phyloP scores from a whole-genome alignment of 2,113 vertebrate species.

The Callipepla squamata region DNA sequence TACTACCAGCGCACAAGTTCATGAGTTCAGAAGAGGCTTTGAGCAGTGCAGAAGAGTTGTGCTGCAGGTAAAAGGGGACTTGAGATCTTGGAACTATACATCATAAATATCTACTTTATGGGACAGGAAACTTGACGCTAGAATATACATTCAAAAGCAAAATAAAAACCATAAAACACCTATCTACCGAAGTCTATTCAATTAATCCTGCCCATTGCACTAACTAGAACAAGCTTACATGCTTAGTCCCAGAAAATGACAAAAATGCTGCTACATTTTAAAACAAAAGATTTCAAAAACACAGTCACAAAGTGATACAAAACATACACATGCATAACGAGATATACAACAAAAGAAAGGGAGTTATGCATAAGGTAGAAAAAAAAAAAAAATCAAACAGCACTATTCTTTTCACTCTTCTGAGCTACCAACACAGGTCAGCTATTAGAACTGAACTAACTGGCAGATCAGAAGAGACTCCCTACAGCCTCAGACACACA shows the following conservation, averaged over 20 bases:
- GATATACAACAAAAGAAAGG: background rate
- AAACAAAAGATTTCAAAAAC: background rate
- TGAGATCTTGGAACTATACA: no score
- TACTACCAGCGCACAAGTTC: background rate
- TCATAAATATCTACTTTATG: background rate
- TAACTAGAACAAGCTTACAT: background rate
- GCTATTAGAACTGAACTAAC: background rate
- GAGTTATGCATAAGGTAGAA: background rate
- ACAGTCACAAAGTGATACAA: background rate
- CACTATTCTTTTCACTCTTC: background rate
- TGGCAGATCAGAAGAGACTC: background rate
- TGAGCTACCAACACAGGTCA: background rate
- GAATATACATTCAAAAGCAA: background rate
- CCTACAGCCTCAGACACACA: background rate
- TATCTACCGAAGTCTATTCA: background rate
- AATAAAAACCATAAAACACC: background rate
- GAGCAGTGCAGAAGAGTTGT: background rate
- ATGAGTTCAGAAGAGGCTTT: background rate
- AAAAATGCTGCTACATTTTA: background rate
- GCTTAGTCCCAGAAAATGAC: background rate
- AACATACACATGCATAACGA: background rate
- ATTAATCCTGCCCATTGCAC: background rate
- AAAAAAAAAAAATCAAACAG: background rate
- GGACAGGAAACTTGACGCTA: background rate
- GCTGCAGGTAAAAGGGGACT: background rate